phyloP scores from a whole-genome alignment of 2,113 vertebrate genomes.

The Oryctolagus cuniculus region mOryCun1.1 NC_091433.1:143316001-143316500 shows the following conservation, averaged over 20 bases:
- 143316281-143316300: not conserved
- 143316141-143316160: not conserved
- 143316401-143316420: not conserved
- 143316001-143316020: not conserved
- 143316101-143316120: not conserved
- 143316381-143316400: not conserved
- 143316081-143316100: constrained; percentile 10
- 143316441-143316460: not conserved
- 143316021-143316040: not conserved
- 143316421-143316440: not conserved
- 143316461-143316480: not conserved
- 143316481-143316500: not conserved
- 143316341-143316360: not conserved
- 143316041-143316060: not conserved
- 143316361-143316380: not conserved
- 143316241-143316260: not conserved
- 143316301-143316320: not conserved
- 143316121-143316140: not conserved
- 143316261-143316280: not conserved
- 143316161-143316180: not conserved
- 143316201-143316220: not conserved
- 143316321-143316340: not conserved
- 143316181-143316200: not conserved
- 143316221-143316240: not conserved
- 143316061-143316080: constrained; percentile 23